Base-by-base conservation (phyloP, 2,113 vertebrate genomes). In the Phalacrocorax brasilianus region DNA sequence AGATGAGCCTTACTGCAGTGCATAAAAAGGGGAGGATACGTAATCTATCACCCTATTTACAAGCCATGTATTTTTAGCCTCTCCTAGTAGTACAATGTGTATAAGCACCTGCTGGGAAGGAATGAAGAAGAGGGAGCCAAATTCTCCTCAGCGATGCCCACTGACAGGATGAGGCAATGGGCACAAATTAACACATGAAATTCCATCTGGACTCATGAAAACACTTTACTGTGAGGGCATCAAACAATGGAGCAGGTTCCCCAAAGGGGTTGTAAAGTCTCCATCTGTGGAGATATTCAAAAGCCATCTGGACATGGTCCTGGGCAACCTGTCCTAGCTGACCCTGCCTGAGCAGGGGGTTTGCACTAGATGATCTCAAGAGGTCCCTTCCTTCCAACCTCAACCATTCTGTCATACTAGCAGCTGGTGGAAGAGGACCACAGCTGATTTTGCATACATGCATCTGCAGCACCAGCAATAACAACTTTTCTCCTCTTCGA, bases 381-480 rank as follows among this genome's bases (percentile, higher is more conserved):
- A 71, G 44, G 77, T 52, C 14, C 38, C 44, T 35, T 42, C n/a
- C 62, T 35, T 42, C n/a, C 62, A 90, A 16, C 14, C 38, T 38
- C 47, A 88, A 28, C 12, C 52, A 49, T 16, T 19, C 79, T 21
- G n/a, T 67, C 45, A 84, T 14, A 78, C 75, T 40, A 92, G 74
- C 61, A 94, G 89, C 86, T 94, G 82, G 68, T 63, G 50, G 71
- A 85, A 42, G 45, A 96, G 52, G 42, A 96, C 27, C 76, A 91
- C 73, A 62, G 70, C 17, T 73, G 35, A 67, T n/a, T 83, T 66
- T 75, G 58, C 52, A 24, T 59, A 53, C 23, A 72, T 22, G 63
- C 50, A 59, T 33, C 62, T 79, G 32, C 49, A 92, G 55, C n/a
- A 91, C 5, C 44, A 55, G 8, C 30, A 92, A 84, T 13, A 56